Conservation (phyloP, 1,140 invertebrate species). For the Stegodyphus dumicola region DNA sequence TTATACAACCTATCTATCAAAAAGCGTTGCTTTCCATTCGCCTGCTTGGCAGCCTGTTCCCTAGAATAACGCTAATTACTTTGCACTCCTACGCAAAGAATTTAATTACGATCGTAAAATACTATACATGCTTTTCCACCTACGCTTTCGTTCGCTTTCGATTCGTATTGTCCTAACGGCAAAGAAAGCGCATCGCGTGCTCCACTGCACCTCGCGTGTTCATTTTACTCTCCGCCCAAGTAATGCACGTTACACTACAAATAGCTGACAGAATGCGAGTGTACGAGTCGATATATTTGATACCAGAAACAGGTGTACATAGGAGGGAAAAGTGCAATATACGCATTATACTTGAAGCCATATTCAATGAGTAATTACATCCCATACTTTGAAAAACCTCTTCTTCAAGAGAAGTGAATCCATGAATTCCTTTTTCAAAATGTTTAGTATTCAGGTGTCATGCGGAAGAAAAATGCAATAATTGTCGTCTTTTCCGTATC, state of each 20-base stretch:
- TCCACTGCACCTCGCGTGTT: slow-evolving; percentile 16
- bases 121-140: slow-evolving; percentile 13
- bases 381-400: no score
- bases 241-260: slow-evolving; percentile 35
- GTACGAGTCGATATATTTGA: no score
- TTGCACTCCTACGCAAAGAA: slow-evolving; percentile 57
- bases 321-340: no score
- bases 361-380: no score
- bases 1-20: slow-evolving; percentile 59
- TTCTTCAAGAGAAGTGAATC: no score
- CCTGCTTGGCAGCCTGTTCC: slow-evolving; percentile 23
- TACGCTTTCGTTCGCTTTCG: slow-evolving; percentile 12
- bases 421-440: no score
- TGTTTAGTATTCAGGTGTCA: no score
- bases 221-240: slow-evolving; percentile 5
- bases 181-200: slow-evolving; percentile 42
- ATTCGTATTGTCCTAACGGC: slow-evolving; percentile 6
- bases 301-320: no score
- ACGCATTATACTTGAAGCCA: no score
- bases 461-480: no score
- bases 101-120: slow-evolving; percentile 59
- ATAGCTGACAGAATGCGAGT: slow-evolving; percentile 38
- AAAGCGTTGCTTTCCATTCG: slow-evolving; percentile 36
- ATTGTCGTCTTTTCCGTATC: no score
- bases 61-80: slow-evolving; percentile 53